phyloP scores from a whole-genome alignment of 2,888 invertebrate species.

The Ethmia dodecea region DNA sequence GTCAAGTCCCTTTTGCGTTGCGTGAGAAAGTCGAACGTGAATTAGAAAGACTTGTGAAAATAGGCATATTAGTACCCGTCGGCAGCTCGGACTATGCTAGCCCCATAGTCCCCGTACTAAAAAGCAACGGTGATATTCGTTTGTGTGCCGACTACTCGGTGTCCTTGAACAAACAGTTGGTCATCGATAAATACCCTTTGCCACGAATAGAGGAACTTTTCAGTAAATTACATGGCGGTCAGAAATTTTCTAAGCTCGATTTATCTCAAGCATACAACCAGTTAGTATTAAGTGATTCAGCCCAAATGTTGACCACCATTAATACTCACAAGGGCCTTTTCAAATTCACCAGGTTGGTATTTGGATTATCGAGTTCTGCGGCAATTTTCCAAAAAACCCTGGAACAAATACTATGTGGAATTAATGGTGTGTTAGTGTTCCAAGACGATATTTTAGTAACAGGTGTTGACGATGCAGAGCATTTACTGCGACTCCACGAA shows the following conservation, averaged over 20 bases:
- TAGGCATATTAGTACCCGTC: constrained; percentile 3
- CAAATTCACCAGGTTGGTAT: neutral
- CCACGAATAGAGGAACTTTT: neutral
- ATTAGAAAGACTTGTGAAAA: constrained; percentile 1
- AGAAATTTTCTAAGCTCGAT: neutral
- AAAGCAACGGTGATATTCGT: constrained; percentile 1
- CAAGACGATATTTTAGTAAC: constrained; percentile 8
- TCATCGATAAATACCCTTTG: constrained; percentile 10
- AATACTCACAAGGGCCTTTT: constrained; percentile 6
- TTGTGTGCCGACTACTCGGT: too few species aligned
- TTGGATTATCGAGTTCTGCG: neutral
- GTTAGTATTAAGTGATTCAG: neutral
- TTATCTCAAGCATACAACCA: neutral
- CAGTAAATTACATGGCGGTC: neutral
- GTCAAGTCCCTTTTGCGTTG: constrained; percentile 3
- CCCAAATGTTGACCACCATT: neutral
- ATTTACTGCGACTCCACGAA: constrained; percentile 8
- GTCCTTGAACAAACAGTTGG: constrained; percentile 8
- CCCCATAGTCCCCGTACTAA: constrained; percentile 9
- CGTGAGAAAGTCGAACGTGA: constrained; percentile 1
- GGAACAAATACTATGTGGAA: neutral
- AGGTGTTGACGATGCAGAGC: neutral
- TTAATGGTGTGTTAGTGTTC: constrained; percentile 6
- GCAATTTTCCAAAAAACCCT: neutral
- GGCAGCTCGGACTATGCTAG: neutral